Conservation (phyloP, 2,888 invertebrate species). For the Orthosia cruda region DNA sequence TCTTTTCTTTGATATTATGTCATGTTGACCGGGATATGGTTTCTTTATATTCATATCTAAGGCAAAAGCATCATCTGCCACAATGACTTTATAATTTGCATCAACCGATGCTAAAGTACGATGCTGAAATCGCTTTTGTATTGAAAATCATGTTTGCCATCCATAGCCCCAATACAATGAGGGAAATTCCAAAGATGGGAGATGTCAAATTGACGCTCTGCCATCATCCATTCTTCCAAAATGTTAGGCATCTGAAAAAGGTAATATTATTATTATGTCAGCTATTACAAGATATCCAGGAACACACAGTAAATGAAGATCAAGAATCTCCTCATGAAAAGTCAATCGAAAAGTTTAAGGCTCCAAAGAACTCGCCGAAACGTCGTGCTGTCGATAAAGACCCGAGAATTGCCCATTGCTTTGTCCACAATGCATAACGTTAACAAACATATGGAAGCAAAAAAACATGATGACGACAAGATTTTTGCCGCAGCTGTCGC, state of each 20-base stretch:
- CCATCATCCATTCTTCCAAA: conserved; percentile 53
- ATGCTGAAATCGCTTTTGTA: conserved; percentile 59
- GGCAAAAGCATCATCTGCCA: conserved; percentile 59
- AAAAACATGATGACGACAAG: conserved; percentile 59
- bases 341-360: conserved; percentile 64
- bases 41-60: conserved; percentile 59
- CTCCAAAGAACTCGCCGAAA: conserved; percentile 63
- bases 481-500: conserved; percentile 60
- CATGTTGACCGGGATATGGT: conserved; percentile 57
- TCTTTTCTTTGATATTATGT: conserved; percentile 47
- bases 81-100: conserved; percentile 58
- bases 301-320: conserved; percentile 58
- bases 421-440: conserved; percentile 65
- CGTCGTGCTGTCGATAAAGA: conserved; percentile 59
- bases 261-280: conserved; percentile 50
- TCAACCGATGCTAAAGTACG: conserved; percentile 58
- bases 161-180: conserved; percentile 56
- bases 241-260: conserved; percentile 53
- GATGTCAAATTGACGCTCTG: conserved; percentile 58
- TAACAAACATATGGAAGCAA: conserved; percentile 61
- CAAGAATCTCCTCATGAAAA: conserved; percentile 55
- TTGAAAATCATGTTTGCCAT: conserved; percentile 56
- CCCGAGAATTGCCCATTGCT: conserved; percentile 57
- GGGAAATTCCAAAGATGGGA: conserved; percentile 56
- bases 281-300: conserved; percentile 47